Evolutionary conservation across 2,113 vertebrate genomes (phyloP).

Genomic region (Heterotis niloticus): DNA sequence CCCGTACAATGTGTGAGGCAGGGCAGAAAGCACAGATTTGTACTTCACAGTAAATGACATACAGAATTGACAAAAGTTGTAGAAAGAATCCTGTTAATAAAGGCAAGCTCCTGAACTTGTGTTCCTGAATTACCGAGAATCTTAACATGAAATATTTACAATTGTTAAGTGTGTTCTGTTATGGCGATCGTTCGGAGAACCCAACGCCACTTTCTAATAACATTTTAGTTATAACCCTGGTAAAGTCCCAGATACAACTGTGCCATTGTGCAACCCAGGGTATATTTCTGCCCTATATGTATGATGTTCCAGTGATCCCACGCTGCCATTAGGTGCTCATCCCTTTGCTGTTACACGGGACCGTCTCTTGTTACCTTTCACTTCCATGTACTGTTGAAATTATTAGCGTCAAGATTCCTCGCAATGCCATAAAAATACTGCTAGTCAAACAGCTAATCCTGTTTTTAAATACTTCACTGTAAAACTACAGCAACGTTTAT

Average conservation of each 20-base stretch:
- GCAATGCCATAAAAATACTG: constrained; percentile 15
- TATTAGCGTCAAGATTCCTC: neutral
- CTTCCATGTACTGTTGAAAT: neutral
- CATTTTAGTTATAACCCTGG: neutral
- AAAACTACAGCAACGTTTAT: constrained; percentile 34
- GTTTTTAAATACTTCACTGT: constrained; percentile 41
- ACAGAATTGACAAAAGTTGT: too few species aligned
- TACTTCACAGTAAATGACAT: too few species aligned
- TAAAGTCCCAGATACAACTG: neutral
- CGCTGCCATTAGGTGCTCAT: neutral
- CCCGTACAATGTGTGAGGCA: neutral
- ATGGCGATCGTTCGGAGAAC: too few species aligned
- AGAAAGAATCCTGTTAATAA: neutral
- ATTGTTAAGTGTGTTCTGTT: neutral
- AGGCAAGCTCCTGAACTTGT: neutral
- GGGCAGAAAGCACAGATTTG: neutral
- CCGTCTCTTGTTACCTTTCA: neutral
- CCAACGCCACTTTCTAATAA: too few species aligned
- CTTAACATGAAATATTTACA: neutral
- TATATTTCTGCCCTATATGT: too few species aligned
- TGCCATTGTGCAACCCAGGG: too few species aligned
- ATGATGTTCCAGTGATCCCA: neutral
- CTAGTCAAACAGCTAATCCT: constrained; percentile 3
- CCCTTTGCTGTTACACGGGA: neutral
- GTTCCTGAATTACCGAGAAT: too few species aligned